Evolutionary conservation across 2,113 vertebrate species (phyloP).

Genomic region (Colistium nudipinnis): DNA sequence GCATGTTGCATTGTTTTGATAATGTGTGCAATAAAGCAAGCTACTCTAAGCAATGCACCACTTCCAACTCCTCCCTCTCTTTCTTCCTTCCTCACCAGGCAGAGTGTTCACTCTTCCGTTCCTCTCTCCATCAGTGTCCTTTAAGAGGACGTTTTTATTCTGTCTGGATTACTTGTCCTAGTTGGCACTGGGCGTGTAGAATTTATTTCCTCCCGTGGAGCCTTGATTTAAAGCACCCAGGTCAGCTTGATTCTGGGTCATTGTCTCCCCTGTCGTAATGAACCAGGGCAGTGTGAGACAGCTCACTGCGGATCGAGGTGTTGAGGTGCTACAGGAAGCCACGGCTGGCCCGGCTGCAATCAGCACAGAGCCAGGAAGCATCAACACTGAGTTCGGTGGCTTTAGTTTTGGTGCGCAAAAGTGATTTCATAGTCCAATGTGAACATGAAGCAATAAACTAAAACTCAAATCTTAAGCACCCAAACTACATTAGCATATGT

Average conservation of each 20-base stretch:
- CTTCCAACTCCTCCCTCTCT: neutral
- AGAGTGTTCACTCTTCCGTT: conserved; percentile 24
- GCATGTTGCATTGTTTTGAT: neutral
- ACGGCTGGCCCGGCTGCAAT: conserved; percentile 18
- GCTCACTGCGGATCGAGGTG: conserved; percentile 27
- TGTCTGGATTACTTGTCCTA: conserved; percentile 80
- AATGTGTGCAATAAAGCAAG: neutral
- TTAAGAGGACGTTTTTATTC: conserved; percentile 69
- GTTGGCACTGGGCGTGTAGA: conserved; percentile 64
- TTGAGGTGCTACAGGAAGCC: conserved; percentile 5
- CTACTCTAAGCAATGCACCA: neutral
- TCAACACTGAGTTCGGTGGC: neutral
- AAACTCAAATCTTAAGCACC: conserved; percentile 26
- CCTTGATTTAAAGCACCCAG: conserved; percentile 75
- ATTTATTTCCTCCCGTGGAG: conserved; percentile 66
- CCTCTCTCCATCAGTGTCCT: conserved; percentile 48
- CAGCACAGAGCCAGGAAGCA: conserved; percentile 5
- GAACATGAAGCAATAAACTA: conserved; percentile 21
- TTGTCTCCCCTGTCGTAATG: conserved; percentile 66
- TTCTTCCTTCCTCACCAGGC: neutral
- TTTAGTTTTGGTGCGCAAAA: neutral
- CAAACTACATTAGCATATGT: conserved; percentile 24
- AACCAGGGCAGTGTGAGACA: conserved; percentile 75
- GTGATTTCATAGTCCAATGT: neutral
- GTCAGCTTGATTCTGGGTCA: conserved; percentile 80